Conservation (phyloP, 2,888 invertebrate genomes). For the Andrena dorsata region DNA sequence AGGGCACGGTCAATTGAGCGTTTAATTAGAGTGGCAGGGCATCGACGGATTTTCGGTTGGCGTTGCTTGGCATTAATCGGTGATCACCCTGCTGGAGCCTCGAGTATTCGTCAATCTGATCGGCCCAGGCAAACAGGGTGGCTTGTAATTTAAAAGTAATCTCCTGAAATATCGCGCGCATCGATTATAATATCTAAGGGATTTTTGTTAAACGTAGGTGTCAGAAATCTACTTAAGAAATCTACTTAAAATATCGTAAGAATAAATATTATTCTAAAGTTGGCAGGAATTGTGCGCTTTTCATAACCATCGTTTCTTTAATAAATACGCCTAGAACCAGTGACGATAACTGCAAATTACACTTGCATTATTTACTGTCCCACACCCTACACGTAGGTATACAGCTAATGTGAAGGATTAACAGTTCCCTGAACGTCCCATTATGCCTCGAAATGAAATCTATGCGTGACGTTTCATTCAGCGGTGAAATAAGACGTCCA, state of each 20-base stretch:
- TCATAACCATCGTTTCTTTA: background rate
- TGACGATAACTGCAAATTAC: slow-evolving; percentile 7
- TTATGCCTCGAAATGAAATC: slow-evolving; percentile 16
- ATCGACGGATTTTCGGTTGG: slow-evolving; percentile 54
- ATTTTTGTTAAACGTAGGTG: no score
- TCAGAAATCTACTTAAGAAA: background rate
- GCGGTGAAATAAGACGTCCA: background rate
- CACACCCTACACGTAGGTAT: no score
- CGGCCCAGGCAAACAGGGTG: background rate
- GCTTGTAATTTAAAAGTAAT: slow-evolving; percentile 11
- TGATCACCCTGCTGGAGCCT: slow-evolving; percentile 6
- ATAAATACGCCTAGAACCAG: slow-evolving; percentile 2
- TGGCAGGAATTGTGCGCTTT: slow-evolving; percentile 5
- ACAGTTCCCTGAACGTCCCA: slow-evolving; percentile 21
- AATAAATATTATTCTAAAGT: slow-evolving; percentile 49
- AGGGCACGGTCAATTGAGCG: slow-evolving; percentile 53
- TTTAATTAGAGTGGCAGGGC: slow-evolving; percentile 57
- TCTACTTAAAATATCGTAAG: background rate
- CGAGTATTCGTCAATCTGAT: slow-evolving; percentile 31
- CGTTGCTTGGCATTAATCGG: slow-evolving; percentile 52
- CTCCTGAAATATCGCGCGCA: background rate
- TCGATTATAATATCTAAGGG: no score
- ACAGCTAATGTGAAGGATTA: background rate
- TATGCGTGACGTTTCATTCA: background rate
- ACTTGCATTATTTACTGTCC: slow-evolving; percentile 36